phyloP scores from a whole-genome alignment of 2,113 vertebrate species.

The Elachura formosa region DNA sequence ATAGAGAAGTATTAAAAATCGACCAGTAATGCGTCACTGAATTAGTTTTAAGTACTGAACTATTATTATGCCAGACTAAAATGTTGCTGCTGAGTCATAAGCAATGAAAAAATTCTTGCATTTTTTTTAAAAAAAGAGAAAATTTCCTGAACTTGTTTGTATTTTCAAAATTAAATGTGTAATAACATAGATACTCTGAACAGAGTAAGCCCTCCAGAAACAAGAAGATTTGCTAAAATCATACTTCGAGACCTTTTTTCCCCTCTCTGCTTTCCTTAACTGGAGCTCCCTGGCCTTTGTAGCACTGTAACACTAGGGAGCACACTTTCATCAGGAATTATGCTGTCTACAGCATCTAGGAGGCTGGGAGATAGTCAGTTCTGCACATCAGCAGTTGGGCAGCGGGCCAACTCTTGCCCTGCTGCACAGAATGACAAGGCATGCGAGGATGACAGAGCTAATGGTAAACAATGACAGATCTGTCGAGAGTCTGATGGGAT shows the following conservation, averaged over 20 bases:
- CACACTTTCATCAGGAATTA: conserved; percentile 76
- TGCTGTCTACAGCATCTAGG: background rate
- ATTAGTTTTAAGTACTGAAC: background rate
- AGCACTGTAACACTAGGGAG: conserved; percentile 73
- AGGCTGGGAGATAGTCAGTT: background rate
- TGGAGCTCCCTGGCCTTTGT: background rate
- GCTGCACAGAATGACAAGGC: conserved; percentile 57
- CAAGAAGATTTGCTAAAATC: background rate
- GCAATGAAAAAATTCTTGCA: background rate
- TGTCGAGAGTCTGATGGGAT: conserved; percentile 47
- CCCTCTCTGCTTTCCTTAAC: background rate
- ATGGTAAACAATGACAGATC: conserved; percentile 71
- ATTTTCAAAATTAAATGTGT: background rate
- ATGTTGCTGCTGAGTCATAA: background rate
- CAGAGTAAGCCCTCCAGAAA: background rate
- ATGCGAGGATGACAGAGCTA: conserved; percentile 57
- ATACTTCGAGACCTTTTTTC: background rate
- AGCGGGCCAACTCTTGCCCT: conserved; percentile 13
- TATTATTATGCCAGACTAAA: background rate
- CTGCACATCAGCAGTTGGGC: conserved; percentile 33
- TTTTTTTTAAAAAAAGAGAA: background rate
- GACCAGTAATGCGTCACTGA: background rate
- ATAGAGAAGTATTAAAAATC: background rate
- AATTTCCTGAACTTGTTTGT: background rate
- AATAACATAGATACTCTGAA: background rate